These are phyloP conservation scores for Engraulis encrasicolus DNA, from an alignment of 2,113 vertebrate genomes.

Conservation along the genomic window DNA sequence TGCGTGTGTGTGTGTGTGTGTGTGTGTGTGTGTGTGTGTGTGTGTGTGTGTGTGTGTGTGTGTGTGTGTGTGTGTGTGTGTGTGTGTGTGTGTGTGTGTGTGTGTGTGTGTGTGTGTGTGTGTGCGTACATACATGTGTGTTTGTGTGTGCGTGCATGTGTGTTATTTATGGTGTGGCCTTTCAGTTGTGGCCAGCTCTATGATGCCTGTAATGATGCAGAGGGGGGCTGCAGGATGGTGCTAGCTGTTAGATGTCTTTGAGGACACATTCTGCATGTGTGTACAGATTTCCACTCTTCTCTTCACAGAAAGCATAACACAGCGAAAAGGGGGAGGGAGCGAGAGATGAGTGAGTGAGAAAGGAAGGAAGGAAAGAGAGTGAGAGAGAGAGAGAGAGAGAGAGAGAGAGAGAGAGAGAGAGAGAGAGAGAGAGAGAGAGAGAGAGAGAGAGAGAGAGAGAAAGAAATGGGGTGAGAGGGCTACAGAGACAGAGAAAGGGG, in stretches of 20 bases:
- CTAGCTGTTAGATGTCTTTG: conserved; percentile 6
- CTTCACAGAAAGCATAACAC: not conserved
- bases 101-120: too few species aligned
- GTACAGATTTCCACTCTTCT: conserved; percentile 9
- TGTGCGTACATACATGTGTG: not conserved
- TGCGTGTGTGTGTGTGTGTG: too few species aligned
- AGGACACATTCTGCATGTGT: not conserved
- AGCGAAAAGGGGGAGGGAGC: conserved; percentile 34
- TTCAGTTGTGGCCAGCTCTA: not conserved
- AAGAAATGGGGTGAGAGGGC: not conserved
- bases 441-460: conserved; percentile 62
- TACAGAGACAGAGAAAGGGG: not conserved
- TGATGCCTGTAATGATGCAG: conserved; percentile 39
- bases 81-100: too few species aligned
- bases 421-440: conserved; percentile 20
- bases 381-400: not conserved
- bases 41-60: too few species aligned
- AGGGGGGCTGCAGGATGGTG: not conserved
- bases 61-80: too few species aligned
- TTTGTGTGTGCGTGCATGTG: not conserved
- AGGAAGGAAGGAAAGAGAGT: conserved; percentile 43
- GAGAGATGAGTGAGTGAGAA: conserved; percentile 57
- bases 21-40: too few species aligned
- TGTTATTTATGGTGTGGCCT: conserved; percentile 1
- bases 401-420: not conserved